Conservation (phyloP, 2,888 invertebrate species). For the Erynnis tages region DNA sequence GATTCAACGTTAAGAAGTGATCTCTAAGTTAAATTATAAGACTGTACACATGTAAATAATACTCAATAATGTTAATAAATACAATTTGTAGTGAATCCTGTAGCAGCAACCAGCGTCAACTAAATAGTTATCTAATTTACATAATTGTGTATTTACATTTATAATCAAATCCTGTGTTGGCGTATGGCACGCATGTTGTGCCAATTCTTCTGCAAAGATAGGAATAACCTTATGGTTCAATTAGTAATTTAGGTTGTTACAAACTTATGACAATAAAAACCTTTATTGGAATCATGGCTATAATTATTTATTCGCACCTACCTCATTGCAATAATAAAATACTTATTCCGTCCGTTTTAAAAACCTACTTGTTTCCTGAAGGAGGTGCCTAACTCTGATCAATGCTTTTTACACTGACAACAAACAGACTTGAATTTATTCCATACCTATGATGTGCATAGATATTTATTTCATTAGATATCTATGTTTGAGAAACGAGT, state of each 20-base stretch:
- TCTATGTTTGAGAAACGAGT: no score
- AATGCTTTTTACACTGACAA: no score
- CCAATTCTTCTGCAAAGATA: constrained; percentile 42
- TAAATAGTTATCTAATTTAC: constrained; percentile 31
- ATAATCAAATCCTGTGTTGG: constrained; percentile 23
- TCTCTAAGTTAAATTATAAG: constrained; percentile 76
- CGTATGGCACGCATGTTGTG: constrained; percentile 25
- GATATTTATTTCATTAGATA: no score
- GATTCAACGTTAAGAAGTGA: constrained; percentile 91
- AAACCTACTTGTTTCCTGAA: no score
- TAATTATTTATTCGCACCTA: constrained; percentile 7
- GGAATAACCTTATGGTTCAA: constrained; percentile 42
- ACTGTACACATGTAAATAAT: constrained; percentile 82
- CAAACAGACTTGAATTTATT: no score
- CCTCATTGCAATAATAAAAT: neutral
- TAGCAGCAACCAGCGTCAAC: constrained; percentile 47
- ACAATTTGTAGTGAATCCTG: constrained; percentile 44
- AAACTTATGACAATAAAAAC: constrained; percentile 46
- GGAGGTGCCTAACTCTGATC: no score
- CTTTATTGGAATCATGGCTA: constrained; percentile 33
- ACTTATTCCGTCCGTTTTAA: no score
- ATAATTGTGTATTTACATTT: constrained; percentile 26
- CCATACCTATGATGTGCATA: no score
- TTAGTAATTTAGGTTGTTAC: constrained; percentile 50
- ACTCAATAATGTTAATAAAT: constrained; percentile 76